phyloP scores from a whole-genome alignment of 2,797 vertebrate genomes.

The Cryptoprocta ferox region DNA sequence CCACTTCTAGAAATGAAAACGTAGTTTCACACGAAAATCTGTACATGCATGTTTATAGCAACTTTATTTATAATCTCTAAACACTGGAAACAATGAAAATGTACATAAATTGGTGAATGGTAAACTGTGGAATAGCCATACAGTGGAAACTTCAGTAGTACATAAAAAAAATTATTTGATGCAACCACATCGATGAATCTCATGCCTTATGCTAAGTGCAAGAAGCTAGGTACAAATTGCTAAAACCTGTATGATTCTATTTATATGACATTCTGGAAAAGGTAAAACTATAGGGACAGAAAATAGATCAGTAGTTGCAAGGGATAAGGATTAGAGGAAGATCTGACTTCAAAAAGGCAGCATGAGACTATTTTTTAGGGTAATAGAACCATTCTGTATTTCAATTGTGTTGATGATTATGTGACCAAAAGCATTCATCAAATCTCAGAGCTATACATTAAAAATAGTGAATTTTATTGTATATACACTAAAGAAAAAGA shows the following conservation, averaged over 20 bases:
- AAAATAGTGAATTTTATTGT: not conserved
- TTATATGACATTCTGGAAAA: not conserved
- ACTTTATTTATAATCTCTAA: slow-evolving; percentile 57
- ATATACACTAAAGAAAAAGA: not conserved
- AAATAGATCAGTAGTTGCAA: not conserved
- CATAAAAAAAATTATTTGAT: not conserved
- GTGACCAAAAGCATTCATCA: not conserved
- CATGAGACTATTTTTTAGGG: not conserved
- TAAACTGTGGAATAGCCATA: not conserved
- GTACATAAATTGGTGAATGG: not conserved
- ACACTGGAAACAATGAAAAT: slow-evolving; percentile 28
- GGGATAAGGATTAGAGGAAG: not conserved
- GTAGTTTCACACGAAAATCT: slow-evolving; percentile 43
- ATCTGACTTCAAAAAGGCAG: not conserved
- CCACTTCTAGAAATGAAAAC: slow-evolving; percentile 47
- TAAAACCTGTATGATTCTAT: not conserved
- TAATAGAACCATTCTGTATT: not conserved
- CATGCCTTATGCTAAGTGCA: not conserved
- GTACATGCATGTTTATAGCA: slow-evolving; percentile 14
- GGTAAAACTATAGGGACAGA: not conserved
- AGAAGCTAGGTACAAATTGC: not conserved
- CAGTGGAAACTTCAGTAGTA: not conserved
- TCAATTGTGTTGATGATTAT: not conserved
- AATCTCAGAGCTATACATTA: not conserved
- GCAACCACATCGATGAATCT: not conserved